Evolutionary conservation across 2,888 invertebrate species (phyloP), one percentile per base, ranked within the genome.

Genomic region (Spodoptera picta): DNA sequence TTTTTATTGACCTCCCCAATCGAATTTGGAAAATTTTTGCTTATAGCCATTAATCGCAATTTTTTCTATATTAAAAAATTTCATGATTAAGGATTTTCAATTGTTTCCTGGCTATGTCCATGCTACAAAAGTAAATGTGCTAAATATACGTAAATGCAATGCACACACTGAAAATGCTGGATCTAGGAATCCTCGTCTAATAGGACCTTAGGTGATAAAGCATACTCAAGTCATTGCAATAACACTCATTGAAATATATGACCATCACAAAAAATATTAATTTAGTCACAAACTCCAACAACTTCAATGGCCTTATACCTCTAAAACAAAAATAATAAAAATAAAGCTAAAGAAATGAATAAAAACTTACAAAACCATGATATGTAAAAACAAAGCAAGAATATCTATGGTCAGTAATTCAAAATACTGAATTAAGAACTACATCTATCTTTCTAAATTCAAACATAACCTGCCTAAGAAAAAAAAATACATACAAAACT

Each of bases 111-210:
- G 60, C 72, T 68, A 53, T n/a, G 41, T 7, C 60, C 68, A 60
- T 46, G 3, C 53, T 60, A 65, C 27, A 65, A 65, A 58, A 0
- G 19, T 46, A 66, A 73, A 64, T 46, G 52, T 68, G 55, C 31
- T 47, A 1, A 44, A 19, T 53, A 73, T 60, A 44, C 50, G 58
- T 45, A 60, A 55, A 73, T 57, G 24, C 56, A 49, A 73, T 66
- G 63, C 59, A 69, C 53, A 65, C 31, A 58, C 60, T 45, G 2
- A 47, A 57, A 60, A 53, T 48, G 10, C 7, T 23, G 51, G 12
- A 58, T 57, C 19, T 23, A 36, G 3, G 62, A 53, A 11, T 24
- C 31, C 49, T 41, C 51, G 43, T 43, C 14, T 46, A 46, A 51
- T 12, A 43, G 36, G 9, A 36, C 36, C 6, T 36, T 36, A 9